Conservation (phyloP, 1,140 invertebrate genomes). For the Trichogramma pretiosum region DNA sequence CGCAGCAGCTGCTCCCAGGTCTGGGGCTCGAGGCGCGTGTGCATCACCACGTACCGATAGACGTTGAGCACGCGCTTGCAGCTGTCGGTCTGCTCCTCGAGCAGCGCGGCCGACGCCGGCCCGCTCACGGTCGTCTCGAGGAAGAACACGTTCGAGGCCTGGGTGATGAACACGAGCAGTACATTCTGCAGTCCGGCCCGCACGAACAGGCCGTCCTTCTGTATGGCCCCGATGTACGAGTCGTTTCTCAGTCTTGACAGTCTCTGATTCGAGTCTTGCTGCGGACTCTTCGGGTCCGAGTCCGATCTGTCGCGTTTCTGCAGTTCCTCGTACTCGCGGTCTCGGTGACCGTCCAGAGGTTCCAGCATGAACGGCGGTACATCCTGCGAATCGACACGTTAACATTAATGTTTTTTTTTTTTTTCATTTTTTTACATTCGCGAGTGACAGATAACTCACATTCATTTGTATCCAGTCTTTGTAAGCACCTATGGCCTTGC, state of each 20-base stretch:
- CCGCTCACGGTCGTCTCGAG: constrained; percentile 49
- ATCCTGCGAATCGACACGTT: constrained; percentile 43
- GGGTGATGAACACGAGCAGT: constrained; percentile 87
- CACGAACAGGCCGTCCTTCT: constrained; percentile 68
- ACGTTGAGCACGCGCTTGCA: constrained; percentile 95
- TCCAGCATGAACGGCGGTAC: constrained; percentile 82
- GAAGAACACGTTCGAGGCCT: constrained; percentile 91
- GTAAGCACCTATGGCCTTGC: constrained; percentile 86
- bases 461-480: constrained; percentile 93
- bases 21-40: constrained; percentile 80
- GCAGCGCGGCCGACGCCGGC: constrained; percentile 41
- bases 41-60: constrained; percentile 95
- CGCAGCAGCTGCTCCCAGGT: constrained; percentile 69
- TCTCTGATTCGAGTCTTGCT: constrained; percentile 46
- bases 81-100: constrained; percentile 91
- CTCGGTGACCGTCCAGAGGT: constrained; percentile 53
- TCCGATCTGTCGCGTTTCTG: constrained; percentile 33
- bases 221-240: constrained; percentile 72
- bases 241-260: constrained; percentile 66
- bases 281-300: constrained; percentile 34
- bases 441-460: constrained; percentile 45
- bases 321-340: constrained; percentile 33
- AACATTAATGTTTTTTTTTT: constrained; percentile 4
- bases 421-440: background rate
- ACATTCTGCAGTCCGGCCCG: constrained; percentile 80